Evolutionary conservation across 1,140 invertebrate species (phyloP).

Genomic region (Chymomyza costata): DNA sequence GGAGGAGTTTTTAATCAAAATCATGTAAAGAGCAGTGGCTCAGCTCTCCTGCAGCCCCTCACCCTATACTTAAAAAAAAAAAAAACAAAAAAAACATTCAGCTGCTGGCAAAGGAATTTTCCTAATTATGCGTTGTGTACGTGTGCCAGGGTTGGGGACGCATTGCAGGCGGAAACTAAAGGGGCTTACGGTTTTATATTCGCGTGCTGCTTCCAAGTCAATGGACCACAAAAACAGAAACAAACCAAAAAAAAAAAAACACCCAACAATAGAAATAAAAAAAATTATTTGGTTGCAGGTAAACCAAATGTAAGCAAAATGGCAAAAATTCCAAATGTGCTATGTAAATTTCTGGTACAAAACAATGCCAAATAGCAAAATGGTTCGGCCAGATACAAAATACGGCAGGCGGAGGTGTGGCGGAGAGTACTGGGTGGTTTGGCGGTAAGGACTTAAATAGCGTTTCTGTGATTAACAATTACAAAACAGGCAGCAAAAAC

Average conservation of each 20-base stretch:
- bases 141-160: not conserved
- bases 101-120: conserved; percentile 46
- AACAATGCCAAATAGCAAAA: too few relatives aligned
- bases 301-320: conserved; percentile 8
- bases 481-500: conserved; percentile 45
- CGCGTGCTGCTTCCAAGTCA: conserved; percentile 11
- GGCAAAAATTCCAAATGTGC: conserved; percentile 6
- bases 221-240: conserved; percentile 30
- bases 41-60: too few relatives aligned
- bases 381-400: too few relatives aligned
- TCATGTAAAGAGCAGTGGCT: too few relatives aligned
- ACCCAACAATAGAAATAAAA: not conserved
- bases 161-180: conserved; percentile 27
- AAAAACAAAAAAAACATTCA: too few relatives aligned
- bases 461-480: conserved; percentile 66
- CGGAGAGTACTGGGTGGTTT: too few relatives aligned
- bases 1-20: too few relatives aligned
- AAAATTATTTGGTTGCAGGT: too few relatives aligned
- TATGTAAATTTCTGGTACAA: conserved; percentile 32
- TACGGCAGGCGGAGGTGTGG: too few relatives aligned
- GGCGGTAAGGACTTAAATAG: conserved; percentile 16
- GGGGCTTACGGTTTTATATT: conserved; percentile 10
- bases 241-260: conserved; percentile 25
- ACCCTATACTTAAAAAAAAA: too few relatives aligned
- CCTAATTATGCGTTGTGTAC: conserved; percentile 66